Evolutionary conservation across 2,888 invertebrate species (phyloP).

Genomic region (Cremastinae sp.): DNA sequence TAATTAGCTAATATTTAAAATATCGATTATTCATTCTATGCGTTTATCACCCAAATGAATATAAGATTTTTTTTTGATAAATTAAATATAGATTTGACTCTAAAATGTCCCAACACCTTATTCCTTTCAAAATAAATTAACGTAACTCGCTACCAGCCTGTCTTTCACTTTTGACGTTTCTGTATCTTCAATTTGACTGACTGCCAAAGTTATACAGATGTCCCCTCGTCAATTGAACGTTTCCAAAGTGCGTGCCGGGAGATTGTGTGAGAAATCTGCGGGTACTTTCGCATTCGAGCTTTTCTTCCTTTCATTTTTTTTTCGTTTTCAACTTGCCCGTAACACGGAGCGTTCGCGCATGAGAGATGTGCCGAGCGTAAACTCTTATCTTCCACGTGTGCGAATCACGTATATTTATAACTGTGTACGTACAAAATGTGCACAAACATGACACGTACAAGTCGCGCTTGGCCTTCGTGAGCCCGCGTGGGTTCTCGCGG

Average conservation of each 20-base stretch:
- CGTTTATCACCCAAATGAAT: no score
- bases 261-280: conserved; percentile 49
- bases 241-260: conserved; percentile 11
- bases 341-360: conserved; percentile 26
- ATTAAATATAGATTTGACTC: no score
- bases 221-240: conserved; percentile 30
- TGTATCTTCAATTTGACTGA: conserved; percentile 14
- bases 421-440: conserved; percentile 11
- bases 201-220: neutral
- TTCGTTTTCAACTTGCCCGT: conserved; percentile 29
- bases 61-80: no score
- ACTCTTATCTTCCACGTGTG: conserved; percentile 9
- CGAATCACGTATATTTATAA: neutral
- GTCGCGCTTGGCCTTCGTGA: conserved; percentile 55
- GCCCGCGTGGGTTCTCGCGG: conserved; percentile 57
- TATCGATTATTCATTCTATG: no score
- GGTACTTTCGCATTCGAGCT: conserved; percentile 53
- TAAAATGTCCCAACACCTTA: no score
- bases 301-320: conserved; percentile 7
- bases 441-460: conserved; percentile 52
- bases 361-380: conserved; percentile 29
- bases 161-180: no score
- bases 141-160: no score
- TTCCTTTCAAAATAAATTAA: no score
- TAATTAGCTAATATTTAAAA: no score